A percentile compares a stretch with the other conserved stretches of the same genome.
These are phyloP conservation scores for Notechis scutatus DNA, from an alignment of 2,113 vertebrate genomes.

Conservation along the genomic window DNA sequence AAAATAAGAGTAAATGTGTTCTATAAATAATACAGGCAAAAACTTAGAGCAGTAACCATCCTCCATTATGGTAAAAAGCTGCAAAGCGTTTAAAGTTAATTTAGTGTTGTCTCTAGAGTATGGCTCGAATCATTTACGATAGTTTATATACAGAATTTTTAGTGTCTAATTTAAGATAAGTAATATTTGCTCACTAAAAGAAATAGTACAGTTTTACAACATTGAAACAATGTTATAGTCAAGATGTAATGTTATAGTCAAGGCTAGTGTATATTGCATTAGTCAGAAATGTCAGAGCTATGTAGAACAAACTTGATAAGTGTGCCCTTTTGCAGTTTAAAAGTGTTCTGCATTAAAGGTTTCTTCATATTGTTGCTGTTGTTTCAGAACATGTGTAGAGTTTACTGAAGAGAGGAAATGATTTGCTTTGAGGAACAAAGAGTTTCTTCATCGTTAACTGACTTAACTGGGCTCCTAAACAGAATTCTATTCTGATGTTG, in stretches of 20 bases:
- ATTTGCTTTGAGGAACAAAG: not conserved
- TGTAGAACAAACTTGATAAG: not conserved
- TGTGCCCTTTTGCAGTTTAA: not conserved
- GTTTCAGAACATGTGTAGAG: not conserved
- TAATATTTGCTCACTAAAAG: not conserved
- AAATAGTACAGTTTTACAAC: not conserved
- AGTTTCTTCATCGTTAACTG: not conserved
- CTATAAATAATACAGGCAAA: not conserved
- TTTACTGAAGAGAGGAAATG: not conserved
- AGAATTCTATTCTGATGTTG: not conserved
- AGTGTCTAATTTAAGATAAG: not conserved
- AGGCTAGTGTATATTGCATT: not conserved
- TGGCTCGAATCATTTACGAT: not conserved
- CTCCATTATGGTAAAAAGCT: not conserved
- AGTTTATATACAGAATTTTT: not conserved
- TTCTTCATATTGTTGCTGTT: not conserved
- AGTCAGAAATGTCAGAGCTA: not conserved
- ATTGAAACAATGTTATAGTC: not conserved
- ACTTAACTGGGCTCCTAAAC: not conserved
- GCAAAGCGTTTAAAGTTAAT: not conserved
- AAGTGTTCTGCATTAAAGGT: not conserved
- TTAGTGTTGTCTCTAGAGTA: not conserved
- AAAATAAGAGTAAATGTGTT: not conserved
- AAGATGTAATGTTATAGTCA: not conserved
- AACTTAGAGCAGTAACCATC: not conserved